These are phyloP conservation scores for Microcebus lehilahytsara DNA, from an alignment of 2,113 vertebrate genomes.

Conservation along the genomic window DNA sequence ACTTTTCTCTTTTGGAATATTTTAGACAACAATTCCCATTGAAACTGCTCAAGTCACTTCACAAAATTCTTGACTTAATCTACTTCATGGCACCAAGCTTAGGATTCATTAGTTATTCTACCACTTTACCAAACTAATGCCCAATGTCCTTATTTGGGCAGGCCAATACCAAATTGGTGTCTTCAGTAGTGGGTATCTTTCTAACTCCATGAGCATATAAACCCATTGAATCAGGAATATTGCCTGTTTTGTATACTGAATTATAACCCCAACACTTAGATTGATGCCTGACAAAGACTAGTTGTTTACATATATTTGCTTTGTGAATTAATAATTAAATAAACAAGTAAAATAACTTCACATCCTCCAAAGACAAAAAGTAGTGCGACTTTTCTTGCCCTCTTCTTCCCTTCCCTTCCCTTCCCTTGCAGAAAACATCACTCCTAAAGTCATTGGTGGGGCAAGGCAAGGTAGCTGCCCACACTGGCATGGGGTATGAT, in stretches of 20 bases:
- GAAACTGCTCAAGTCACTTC: background rate
- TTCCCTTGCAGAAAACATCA: background rate
- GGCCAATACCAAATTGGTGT: background rate
- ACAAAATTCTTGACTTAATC: background rate
- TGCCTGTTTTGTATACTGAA: background rate
- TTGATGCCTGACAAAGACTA: background rate
- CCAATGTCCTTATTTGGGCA: background rate
- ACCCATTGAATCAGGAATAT: background rate
- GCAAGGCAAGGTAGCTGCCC: background rate
- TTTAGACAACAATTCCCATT: background rate
- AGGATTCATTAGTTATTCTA: background rate
- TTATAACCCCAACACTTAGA: background rate
- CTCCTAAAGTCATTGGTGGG: background rate
- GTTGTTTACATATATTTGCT: background rate
- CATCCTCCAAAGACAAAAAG: background rate
- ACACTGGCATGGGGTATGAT: no score
- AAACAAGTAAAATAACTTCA: background rate
- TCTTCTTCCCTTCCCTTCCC: background rate
- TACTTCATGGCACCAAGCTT: background rate
- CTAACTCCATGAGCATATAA: background rate
- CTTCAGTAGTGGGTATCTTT: background rate
- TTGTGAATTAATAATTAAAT: background rate
- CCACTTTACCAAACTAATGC: background rate
- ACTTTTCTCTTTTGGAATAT: background rate
- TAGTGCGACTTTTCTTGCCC: background rate